A percentile compares a stretch with the other conserved stretches of the same genome.
These are phyloP conservation scores for Carabus problematicus DNA, from an alignment of 2,888 invertebrate genomes.

Conservation along the genomic window DNA sequence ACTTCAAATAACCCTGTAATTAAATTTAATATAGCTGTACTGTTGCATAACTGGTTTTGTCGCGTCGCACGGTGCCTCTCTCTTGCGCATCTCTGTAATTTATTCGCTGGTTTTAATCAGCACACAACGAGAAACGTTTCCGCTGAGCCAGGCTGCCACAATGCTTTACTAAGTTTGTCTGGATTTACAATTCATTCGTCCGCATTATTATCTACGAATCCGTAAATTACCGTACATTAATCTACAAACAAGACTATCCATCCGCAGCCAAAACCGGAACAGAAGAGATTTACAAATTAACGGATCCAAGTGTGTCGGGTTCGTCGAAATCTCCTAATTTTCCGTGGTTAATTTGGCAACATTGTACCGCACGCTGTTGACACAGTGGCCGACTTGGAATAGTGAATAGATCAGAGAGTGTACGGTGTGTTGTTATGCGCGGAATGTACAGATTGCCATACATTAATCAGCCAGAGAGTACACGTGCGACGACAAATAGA, in stretches of 20 bases:
- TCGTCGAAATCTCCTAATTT: no score
- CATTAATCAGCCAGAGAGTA: no score
- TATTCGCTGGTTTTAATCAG: slow-evolving; percentile 38
- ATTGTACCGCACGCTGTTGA: no score
- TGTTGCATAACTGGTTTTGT: background rate
- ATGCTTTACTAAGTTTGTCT: slow-evolving; percentile 12
- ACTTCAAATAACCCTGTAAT: slow-evolving; percentile 36
- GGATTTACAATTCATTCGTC: slow-evolving; percentile 39
- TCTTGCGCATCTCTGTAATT: slow-evolving; percentile 19
- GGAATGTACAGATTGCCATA: no score
- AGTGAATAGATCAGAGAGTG: no score
- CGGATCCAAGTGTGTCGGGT: no score
- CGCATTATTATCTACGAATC: slow-evolving; percentile 30
- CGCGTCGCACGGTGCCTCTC: slow-evolving; percentile 14
- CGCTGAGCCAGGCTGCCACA: slow-evolving; percentile 11
- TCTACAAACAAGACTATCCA: slow-evolving; percentile 26
- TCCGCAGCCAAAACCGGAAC: no score
- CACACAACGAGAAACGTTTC: slow-evolving; percentile 2
- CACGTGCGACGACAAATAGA: no score
- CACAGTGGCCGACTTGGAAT: no score
- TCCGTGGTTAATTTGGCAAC: no score
- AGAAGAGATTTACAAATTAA: no score
- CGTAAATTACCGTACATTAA: slow-evolving; percentile 32
- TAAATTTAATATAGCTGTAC: slow-evolving; percentile 32
- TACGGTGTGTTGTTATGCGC: no score